Evolutionary conservation across 2,113 vertebrate species (phyloP).

Genomic region (Bos javanicus): DNA sequence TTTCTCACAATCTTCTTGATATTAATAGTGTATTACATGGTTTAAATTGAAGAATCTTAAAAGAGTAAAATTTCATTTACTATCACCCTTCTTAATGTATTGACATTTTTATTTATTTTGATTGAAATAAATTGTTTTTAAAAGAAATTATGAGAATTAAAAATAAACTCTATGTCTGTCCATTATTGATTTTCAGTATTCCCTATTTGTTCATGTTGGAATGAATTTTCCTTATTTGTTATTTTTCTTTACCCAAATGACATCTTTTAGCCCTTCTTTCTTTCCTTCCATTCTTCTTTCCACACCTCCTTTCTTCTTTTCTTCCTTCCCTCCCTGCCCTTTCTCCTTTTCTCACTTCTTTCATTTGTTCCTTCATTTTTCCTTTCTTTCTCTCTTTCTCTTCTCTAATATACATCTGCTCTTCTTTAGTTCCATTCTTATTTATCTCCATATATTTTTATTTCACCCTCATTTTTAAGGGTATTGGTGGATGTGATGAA

Average conservation of each 20-base stretch:
- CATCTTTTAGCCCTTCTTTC: neutral
- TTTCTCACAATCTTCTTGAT: neutral
- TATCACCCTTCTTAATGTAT: neutral
- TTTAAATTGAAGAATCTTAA: conserved; percentile 17
- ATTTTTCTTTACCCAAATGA: neutral
- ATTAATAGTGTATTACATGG: neutral
- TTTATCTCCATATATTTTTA: neutral
- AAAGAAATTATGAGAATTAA: neutral
- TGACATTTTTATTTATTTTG: neutral
- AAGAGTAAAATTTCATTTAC: neutral
- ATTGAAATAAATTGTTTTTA: neutral
- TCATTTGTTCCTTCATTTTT: neutral
- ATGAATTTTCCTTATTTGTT: neutral
- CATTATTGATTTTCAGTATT: neutral
- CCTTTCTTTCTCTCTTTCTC: neutral
- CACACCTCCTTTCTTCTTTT: neutral
- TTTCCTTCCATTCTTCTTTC: too few relatives aligned
- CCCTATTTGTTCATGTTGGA: neutral
- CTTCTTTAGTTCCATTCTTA: neutral
- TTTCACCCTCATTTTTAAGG: neutral
- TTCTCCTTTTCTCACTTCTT: neutral
- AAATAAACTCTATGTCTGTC: neutral
- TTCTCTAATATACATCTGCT: neutral
- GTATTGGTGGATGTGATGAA: neutral
- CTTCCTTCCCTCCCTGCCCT: neutral